Evolutionary conservation across 2,113 vertebrate species (phyloP).

Genomic region (Struthidea cinerea): DNA sequence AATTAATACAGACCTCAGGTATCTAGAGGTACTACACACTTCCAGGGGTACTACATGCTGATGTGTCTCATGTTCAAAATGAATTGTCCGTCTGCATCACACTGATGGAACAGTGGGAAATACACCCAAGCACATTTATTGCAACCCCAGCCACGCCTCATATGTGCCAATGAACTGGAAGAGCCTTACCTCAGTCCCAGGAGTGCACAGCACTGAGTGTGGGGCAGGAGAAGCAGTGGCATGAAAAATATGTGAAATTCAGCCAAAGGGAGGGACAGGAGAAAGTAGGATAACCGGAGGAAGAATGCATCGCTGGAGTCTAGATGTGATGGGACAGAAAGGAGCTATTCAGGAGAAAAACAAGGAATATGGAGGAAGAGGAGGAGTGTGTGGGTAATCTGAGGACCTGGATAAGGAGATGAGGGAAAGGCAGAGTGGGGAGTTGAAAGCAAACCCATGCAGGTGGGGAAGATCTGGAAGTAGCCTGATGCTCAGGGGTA

Average conservation of each 20-base stretch:
- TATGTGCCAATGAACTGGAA: neutral
- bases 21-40: neutral
- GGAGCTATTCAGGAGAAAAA: neutral
- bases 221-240: neutral
- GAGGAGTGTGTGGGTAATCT: neutral
- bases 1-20: neutral
- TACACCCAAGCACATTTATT: neutral
- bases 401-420: neutral
- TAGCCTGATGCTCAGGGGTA: neutral
- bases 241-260: neutral
- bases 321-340: neutral
- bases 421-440: neutral
- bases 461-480: neutral
- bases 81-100: neutral
- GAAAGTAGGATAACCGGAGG: neutral
- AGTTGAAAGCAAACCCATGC: neutral
- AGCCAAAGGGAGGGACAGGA: neutral
- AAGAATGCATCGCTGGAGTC: rapidly evolving
- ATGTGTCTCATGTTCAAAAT: neutral
- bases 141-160: neutral
- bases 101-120: neutral
- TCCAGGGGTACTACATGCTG: neutral
- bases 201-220: neutral
- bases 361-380: neutral
- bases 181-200: neutral